Percentiles rank a stretch among this genome's conserved stretches.
These are phyloP conservation scores for Calycopis cecrops DNA, from an alignment of 1,140 invertebrate genomes.

Conservation along the genomic window DNA sequence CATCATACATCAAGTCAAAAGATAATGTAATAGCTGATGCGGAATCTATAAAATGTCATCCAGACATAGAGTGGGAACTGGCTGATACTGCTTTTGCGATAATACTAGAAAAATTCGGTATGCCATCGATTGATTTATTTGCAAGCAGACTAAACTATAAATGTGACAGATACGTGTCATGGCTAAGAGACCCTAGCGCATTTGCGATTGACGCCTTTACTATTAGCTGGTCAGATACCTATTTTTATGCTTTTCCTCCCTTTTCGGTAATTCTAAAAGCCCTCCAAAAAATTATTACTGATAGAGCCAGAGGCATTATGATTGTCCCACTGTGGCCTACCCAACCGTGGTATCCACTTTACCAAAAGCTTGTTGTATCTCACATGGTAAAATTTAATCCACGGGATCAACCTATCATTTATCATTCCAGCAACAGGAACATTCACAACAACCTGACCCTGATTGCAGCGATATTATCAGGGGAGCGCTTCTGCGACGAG, in stretches of 20 bases:
- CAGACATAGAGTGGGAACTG: constrained; percentile 11
- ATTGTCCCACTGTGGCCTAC: constrained; percentile 32
- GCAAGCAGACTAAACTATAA: constrained; percentile 19
- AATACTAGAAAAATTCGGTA: constrained; percentile 10
- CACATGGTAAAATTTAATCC: constrained; percentile 17
- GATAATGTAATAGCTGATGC: constrained; percentile 11
- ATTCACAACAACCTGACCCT: too few relatives aligned
- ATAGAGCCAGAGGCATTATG: constrained; percentile 29
- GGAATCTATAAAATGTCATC: constrained; percentile 4
- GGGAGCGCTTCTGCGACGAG: constrained; percentile 15
- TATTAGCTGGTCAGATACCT: constrained; percentile 18
- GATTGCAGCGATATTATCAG: constrained; percentile 25
- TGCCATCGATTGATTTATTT: constrained; percentile 18
- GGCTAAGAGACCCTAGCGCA: constrained; percentile 14
- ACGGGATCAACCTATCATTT: constrained; percentile 12
- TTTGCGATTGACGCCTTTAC: constrained; percentile 21
- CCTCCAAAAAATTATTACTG: constrained; percentile 20
- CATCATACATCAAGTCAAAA: neutral
- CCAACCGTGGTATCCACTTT: constrained; percentile 35
- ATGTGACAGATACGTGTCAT: too few relatives aligned
- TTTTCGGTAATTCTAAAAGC: constrained; percentile 26
- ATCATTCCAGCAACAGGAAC: constrained; percentile 17
- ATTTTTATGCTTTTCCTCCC: too few relatives aligned
- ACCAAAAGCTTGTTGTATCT: constrained; percentile 15
- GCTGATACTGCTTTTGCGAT: neutral